phyloP scores from a whole-genome alignment of 2,888 invertebrate genomes.

The Ormyrus thymus region DNA sequence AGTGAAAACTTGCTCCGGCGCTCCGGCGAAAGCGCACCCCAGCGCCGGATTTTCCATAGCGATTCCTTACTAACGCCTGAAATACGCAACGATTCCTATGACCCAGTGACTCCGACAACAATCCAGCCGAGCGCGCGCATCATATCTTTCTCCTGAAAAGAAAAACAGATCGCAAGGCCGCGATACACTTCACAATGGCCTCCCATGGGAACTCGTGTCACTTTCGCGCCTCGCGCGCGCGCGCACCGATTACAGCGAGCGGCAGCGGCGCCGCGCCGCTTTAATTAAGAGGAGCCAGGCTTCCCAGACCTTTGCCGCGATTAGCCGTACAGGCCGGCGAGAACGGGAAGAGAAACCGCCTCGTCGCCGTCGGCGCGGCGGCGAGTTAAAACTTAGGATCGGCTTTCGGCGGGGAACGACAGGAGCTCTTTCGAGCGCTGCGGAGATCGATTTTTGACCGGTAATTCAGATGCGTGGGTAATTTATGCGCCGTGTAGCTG shows the following conservation, averaged over 20 bases:
- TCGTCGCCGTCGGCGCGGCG: too few species aligned
- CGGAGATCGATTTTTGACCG: too few species aligned
- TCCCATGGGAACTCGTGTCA: conserved; percentile 37
- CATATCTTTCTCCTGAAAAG: too few species aligned
- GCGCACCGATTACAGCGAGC: conserved; percentile 21
- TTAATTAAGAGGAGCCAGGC: conserved; percentile 36
- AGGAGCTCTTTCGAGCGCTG: too few species aligned
- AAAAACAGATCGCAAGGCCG: conserved; percentile 35
- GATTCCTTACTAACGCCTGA: too few species aligned
- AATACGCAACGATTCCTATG: not conserved
- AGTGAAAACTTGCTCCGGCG: not conserved
- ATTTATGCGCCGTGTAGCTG: too few species aligned
- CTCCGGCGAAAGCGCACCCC: too few species aligned
- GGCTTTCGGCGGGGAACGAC: too few species aligned
- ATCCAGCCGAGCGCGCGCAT: too few species aligned
- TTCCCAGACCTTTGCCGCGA: conserved; percentile 25
- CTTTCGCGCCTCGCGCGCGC: conserved; percentile 35
- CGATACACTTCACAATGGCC: conserved; percentile 3
- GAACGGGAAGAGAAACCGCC: conserved; percentile 1
- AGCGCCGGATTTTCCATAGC: too few species aligned
- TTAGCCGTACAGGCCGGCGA: not conserved
- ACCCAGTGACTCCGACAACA: conserved; percentile 20
- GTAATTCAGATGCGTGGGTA: too few species aligned
- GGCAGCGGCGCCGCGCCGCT: not conserved
- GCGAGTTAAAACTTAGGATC: too few species aligned